phyloP scores from a whole-genome alignment of 2,797 vertebrate species.

The Fistularia commersonii region DNA sequence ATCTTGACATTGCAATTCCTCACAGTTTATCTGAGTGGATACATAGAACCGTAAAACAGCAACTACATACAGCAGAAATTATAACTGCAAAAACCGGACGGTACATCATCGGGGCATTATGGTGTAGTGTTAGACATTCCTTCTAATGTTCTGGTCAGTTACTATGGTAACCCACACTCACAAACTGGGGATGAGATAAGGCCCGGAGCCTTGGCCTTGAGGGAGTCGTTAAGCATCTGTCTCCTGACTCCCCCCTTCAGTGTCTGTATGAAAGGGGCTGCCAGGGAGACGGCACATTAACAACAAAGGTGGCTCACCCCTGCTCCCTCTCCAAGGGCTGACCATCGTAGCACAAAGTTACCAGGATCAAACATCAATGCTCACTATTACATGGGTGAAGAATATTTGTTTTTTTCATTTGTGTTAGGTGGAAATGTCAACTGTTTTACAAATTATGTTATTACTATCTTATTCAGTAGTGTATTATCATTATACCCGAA shows the following conservation, averaged over 20 bases:
- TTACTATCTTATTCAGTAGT: too few relatives aligned
- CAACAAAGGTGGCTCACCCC: conserved; percentile 72
- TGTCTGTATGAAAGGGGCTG: conserved; percentile 58
- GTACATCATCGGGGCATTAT: conserved; percentile 50
- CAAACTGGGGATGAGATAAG: conserved; percentile 79
- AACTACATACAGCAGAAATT: conserved; percentile 14
- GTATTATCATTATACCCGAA: too few relatives aligned
- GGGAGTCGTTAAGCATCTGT: conserved; percentile 82
- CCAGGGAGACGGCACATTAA: conserved; percentile 67
- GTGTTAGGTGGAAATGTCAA: background rate
- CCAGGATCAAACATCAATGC: conserved; percentile 20
- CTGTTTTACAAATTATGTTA: background rate
- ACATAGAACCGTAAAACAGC: conserved; percentile 12
- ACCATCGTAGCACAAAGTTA: conserved; percentile 62
- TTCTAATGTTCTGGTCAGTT: conserved; percentile 72
- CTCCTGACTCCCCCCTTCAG: conserved; percentile 67
- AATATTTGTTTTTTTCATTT: too few relatives aligned
- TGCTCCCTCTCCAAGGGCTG: conserved; percentile 61
- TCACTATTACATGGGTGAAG: background rate
- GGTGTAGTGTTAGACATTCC: conserved; percentile 63
- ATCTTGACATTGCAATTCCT: too few relatives aligned
- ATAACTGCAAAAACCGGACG: conserved; percentile 29
- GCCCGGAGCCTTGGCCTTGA: conserved; percentile 71
- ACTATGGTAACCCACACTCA: conserved; percentile 76
- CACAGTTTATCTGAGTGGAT: background rate